phyloP scores from a whole-genome alignment of 2,888 invertebrate genomes.

The Andrena dorsata region DNA sequence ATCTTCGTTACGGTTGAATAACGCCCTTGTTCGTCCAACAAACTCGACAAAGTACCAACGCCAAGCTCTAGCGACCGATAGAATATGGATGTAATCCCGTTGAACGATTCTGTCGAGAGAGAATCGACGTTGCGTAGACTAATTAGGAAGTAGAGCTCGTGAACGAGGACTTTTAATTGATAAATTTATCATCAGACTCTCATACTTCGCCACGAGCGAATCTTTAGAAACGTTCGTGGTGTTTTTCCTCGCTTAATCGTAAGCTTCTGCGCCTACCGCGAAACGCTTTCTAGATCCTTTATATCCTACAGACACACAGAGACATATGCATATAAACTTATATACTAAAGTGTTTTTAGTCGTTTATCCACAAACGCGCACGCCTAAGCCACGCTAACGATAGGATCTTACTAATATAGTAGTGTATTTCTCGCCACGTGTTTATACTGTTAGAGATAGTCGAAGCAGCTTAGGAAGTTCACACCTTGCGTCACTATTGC shows the following conservation, averaged over 20 bases:
- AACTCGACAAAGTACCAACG: constrained; percentile 36
- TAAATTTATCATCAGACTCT: constrained; percentile 41
- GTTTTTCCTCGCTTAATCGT: constrained; percentile 68
- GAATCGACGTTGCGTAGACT: constrained; percentile 26
- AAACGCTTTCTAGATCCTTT: constrained; percentile 69
- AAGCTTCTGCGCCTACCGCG: constrained; percentile 73
- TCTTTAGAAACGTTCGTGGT: constrained; percentile 31
- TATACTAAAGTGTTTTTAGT: constrained; percentile 53
- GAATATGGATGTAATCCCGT: constrained; percentile 30
- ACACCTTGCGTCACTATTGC: constrained; percentile 49
- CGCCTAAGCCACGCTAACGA: constrained; percentile 60
- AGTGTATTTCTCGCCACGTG: constrained; percentile 66
- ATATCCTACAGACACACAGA: constrained; percentile 3
- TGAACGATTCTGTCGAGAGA: constrained; percentile 28
- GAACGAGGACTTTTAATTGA: constrained; percentile 33
- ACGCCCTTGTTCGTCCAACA: constrained; percentile 51
- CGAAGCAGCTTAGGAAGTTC: constrained; percentile 54
- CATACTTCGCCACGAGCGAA: constrained; percentile 24
- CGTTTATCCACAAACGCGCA: constrained; percentile 46
- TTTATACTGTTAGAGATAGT: constrained; percentile 64
- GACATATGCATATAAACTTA: constrained; percentile 25
- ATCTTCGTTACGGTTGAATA: constrained; percentile 45
- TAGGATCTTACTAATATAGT: constrained; percentile 38
- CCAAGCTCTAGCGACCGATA: constrained; percentile 39
- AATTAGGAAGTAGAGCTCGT: constrained; percentile 48